Percentiles rank a stretch among this genome's conserved stretches.
These are phyloP conservation scores for Lymantria monacha DNA, from an alignment of 2,888 invertebrate species.

Conservation along the genomic window DNA sequence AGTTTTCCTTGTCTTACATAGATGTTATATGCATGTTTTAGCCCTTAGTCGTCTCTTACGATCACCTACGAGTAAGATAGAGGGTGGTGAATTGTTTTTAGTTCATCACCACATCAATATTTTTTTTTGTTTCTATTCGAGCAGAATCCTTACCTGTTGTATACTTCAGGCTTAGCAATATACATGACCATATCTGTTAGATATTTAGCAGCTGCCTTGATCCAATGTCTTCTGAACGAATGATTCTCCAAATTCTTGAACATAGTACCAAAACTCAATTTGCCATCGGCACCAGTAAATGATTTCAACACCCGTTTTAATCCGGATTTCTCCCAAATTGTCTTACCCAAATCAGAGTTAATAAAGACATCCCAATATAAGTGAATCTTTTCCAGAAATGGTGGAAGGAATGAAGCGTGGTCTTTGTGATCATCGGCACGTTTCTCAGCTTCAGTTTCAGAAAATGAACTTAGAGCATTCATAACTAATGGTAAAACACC, in stretches of 20 bases:
- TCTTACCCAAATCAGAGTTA: conserved; percentile 89
- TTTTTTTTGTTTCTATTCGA: too few relatives aligned
- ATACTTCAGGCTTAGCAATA: conserved; percentile 88
- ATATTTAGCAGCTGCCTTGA: conserved; percentile 87
- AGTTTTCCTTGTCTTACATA: too few relatives aligned
- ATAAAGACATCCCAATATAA: conserved; percentile 90
- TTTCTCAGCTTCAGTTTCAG: conserved; percentile 83
- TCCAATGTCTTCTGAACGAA: conserved; percentile 90
- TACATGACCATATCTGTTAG: conserved; percentile 88
- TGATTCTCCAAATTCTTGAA: conserved; percentile 91
- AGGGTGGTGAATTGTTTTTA: too few relatives aligned
- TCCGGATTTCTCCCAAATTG: conserved; percentile 88
- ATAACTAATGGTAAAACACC: conserved; percentile 85
- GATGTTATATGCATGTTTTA: too few relatives aligned
- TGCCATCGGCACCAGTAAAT: conserved; percentile 87
- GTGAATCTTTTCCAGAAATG: conserved; percentile 83
- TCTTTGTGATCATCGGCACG: conserved; percentile 85
- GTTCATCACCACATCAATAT: too few relatives aligned
- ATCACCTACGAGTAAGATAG: too few relatives aligned
- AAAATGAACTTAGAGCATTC: conserved; percentile 84
- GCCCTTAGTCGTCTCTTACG: too few relatives aligned
- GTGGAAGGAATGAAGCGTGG: conserved; percentile 88
- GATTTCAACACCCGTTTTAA: conserved; percentile 85
- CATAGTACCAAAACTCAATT: conserved; percentile 87
- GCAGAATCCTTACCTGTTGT: conserved; percentile 85